Evolutionary conservation across 2,113 vertebrate species (phyloP), one percentile per base, ranked within the genome.

Genomic region (Lanius collurio): DNA sequence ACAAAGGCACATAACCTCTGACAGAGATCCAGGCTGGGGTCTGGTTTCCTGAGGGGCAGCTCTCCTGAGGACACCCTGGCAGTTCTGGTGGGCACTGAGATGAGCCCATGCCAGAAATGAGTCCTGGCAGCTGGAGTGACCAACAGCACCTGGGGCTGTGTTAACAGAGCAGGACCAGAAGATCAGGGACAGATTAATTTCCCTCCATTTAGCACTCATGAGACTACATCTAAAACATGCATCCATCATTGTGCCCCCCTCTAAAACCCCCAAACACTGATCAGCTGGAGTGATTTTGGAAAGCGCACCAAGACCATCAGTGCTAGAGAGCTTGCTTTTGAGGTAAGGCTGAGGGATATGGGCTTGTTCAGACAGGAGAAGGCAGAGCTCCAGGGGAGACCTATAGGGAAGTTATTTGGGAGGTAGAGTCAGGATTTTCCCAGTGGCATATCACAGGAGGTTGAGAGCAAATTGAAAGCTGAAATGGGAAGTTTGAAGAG

Each of bases 51-150:
- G 30, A 35, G 16, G 6, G 24, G 18, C 13, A 60, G 30, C 11
- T 56, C 52, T 89, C 35, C 55, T 37, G 20, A 67, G 62, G 18
- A 81, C 12, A 10, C 7, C 30, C 50, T 24, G 18, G 22, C 1
- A 3, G 33, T 49, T 27, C 15, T 59, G 27, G 7, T 49, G 16
- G 7, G 20, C 42, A 74, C 17, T 0, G 0, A 75, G 62, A 8
- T 15, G 64, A 53, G 9, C 19, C 39, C 1, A 1, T 50, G 28
- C 26, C 85, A 67, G 26, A n/a, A 39, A 14, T 7, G 28, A 41
- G 31, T 12, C 24, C 70, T 56, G 26, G 49, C 33, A 82, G 52
- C 18, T 53, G 10, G 13, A 68, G 27, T 5, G 2, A 37, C 10
- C 57, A 57, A 37, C n/a, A 77, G 35, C 22, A 18, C 11, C 47